Percentiles rank a stretch among this genome's conserved stretches.
Conservation (phyloP, 2,113 vertebrate species). For the Phrynosoma platyrhinos region DNA sequence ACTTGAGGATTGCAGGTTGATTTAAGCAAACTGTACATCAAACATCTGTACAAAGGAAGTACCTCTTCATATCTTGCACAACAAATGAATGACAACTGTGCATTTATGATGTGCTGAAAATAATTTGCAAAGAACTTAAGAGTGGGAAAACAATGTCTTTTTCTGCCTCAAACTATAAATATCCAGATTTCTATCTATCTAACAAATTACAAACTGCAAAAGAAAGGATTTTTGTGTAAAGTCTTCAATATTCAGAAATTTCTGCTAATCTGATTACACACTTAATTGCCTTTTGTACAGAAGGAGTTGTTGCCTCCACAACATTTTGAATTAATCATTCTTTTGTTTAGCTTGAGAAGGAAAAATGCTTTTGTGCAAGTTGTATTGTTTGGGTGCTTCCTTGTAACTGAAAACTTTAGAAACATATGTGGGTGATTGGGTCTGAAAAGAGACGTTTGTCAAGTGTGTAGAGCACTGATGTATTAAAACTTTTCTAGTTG, state of each 20-base stretch:
- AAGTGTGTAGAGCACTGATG: constrained; percentile 44
- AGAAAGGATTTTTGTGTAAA: constrained; percentile 7
- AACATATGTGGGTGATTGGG: constrained; percentile 27
- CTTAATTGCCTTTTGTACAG: neutral
- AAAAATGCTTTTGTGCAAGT: constrained; percentile 19
- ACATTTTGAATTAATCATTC: constrained; percentile 27
- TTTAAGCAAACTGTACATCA: too few species aligned
- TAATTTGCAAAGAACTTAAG: neutral
- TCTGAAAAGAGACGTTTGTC: constrained; percentile 61
- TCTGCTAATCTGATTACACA: constrained; percentile 22
- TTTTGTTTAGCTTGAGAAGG: constrained; percentile 9
- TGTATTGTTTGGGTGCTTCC: neutral
- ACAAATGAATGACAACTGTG: neutral
- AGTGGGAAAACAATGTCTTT: neutral
- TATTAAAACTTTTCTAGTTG: constrained; percentile 57
- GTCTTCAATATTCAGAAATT: constrained; percentile 25
- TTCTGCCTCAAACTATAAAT: neutral
- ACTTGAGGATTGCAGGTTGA: too few species aligned
- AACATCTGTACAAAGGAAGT: too few species aligned
- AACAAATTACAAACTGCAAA: neutral
- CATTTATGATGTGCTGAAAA: neutral
- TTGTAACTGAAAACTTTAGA: constrained; percentile 36
- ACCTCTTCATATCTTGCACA: too few species aligned
- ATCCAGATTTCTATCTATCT: neutral
- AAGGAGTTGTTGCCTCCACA: neutral